These are phyloP conservation scores for Antennarius striatus DNA, from an alignment of 2,113 vertebrate species.

Conservation along the genomic window DNA sequence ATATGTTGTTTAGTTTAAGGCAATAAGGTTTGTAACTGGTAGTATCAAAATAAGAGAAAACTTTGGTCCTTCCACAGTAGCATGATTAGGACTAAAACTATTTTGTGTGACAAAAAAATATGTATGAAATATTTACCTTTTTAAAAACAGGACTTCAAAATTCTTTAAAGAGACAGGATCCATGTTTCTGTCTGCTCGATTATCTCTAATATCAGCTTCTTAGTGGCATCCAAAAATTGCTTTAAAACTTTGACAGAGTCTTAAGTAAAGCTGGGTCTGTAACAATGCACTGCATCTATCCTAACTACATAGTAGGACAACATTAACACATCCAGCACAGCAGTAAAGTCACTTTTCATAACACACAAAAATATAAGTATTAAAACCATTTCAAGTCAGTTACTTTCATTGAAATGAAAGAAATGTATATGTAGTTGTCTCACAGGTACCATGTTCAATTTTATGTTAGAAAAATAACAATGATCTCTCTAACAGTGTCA, in stretches of 20 bases:
- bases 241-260: conserved; percentile 33
- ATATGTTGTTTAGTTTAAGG: conserved; percentile 56
- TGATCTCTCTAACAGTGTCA: conserved; percentile 45
- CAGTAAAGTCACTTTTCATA: conserved; percentile 54
- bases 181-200: neutral
- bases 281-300: conserved; percentile 39
- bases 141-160: conserved; percentile 16
- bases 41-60: conserved; percentile 53
- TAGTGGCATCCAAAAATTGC: conserved; percentile 16
- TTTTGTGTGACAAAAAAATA: conserved; percentile 34
- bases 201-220: conserved; percentile 7
- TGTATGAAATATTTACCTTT: conserved; percentile 18
- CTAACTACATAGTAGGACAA: conserved; percentile 43
- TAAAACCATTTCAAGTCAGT: conserved; percentile 16
- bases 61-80: conserved; percentile 67
- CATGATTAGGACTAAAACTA: conserved; percentile 30
- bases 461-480: conserved; percentile 52
- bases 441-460: conserved; percentile 13
- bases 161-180: conserved; percentile 6
- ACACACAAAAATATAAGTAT: conserved; percentile 50
- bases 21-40: conserved; percentile 47
- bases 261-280: conserved; percentile 28
- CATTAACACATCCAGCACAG: conserved; percentile 59
- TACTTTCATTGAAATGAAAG: conserved; percentile 21
- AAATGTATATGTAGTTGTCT: conserved; percentile 20